These are phyloP conservation scores for Drosophila hydei DNA, from an alignment of 1,140 invertebrate genomes.

Conservation along the genomic window DNA sequence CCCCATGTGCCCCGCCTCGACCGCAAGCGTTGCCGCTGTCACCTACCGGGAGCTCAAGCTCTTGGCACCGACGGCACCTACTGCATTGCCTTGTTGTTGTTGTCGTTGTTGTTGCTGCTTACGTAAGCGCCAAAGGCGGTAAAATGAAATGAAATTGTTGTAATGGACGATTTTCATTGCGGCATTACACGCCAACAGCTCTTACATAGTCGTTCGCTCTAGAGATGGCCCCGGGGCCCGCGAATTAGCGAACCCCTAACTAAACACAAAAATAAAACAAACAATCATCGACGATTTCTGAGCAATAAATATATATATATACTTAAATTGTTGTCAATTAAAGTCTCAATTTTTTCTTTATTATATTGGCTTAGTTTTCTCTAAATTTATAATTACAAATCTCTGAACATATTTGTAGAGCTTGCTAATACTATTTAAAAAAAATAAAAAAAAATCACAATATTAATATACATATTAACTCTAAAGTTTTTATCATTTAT, in stretches of 20 bases:
- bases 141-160: conserved; percentile 80
- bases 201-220: conserved; percentile 40
- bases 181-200: conserved; percentile 67
- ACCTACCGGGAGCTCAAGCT: conserved; percentile 33
- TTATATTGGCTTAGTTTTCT: too few relatives aligned
- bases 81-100: conserved; percentile 44
- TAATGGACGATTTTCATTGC: conserved; percentile 79
- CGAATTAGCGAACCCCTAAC: background rate
- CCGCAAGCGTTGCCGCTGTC: background rate
- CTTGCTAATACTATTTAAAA: too few relatives aligned
- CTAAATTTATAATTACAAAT: too few relatives aligned
- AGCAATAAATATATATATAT: too few relatives aligned
- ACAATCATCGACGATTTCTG: too few relatives aligned
- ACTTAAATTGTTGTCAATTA: too few relatives aligned
- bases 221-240: conserved; percentile 23
- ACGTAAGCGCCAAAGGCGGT: conserved; percentile 74
- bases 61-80: conserved; percentile 50
- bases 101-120: conserved; percentile 52
- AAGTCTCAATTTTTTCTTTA: too few relatives aligned
- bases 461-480: too few relatives aligned
- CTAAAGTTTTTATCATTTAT: too few relatives aligned
- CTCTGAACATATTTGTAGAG: too few relatives aligned
- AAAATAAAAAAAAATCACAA: too few relatives aligned
- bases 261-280: background rate
- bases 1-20: conserved; percentile 2